phyloP scores from a whole-genome alignment of 2,888 invertebrate genomes.

The Heliothis peltigera region DNA sequence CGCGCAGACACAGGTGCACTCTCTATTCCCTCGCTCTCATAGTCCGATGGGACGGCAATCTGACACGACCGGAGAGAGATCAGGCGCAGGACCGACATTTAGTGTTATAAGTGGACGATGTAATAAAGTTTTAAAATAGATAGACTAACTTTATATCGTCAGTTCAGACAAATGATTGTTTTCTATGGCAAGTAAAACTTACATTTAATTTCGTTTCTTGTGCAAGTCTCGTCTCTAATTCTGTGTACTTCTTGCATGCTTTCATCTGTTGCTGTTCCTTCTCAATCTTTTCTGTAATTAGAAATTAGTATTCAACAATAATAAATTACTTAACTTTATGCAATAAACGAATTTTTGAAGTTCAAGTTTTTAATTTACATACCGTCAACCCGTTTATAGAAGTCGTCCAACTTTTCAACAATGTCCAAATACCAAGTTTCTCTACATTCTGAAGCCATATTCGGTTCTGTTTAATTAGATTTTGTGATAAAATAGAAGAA shows the following conservation, averaged over 20 bases:
- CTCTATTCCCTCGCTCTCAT: no score
- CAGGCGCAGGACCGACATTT: no score
- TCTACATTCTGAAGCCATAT: conserved; percentile 65
- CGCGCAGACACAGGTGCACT: no score
- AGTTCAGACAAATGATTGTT: no score
- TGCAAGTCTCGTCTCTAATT: conserved; percentile 75
- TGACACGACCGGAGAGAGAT: no score
- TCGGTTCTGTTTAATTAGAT: conserved; percentile 6
- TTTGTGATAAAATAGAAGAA: not conserved
- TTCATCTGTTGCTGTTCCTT: conserved; percentile 75
- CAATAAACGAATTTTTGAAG: no score
- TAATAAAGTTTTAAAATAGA: no score
- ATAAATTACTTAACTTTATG: no score
- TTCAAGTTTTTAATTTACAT: conserved; percentile 26
- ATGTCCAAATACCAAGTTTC: conserved; percentile 66
- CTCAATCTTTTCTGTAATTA: conserved; percentile 78
- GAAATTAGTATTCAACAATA: no score
- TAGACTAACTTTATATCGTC: no score
- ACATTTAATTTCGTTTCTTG: conserved; percentile 79
- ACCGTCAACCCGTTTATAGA: conserved; percentile 75
- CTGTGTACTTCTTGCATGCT: conserved; percentile 77
- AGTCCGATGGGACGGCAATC: no score
- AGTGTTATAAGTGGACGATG: no score
- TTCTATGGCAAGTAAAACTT: conserved; percentile 58
- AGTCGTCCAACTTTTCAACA: conserved; percentile 68